phyloP scores from a whole-genome alignment of 2,113 vertebrate genomes.

The Centropristis striata region DNA sequence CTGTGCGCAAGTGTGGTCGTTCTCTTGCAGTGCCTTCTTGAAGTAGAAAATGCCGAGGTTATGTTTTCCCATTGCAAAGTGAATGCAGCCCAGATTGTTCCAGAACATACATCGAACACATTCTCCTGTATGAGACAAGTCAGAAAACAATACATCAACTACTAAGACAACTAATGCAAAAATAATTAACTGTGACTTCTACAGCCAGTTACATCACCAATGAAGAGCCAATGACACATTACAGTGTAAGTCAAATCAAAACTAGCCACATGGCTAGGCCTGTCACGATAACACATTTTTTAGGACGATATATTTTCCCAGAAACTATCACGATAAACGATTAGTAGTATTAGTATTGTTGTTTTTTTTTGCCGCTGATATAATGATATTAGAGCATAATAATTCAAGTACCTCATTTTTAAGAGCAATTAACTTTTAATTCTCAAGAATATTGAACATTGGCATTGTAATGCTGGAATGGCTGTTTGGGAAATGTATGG shows the following conservation, averaged over 20 bases:
- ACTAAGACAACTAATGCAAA: no score
- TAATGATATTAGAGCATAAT: no score
- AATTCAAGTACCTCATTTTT: no score
- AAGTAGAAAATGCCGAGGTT: constrained; percentile 99
- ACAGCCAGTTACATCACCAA: background rate
- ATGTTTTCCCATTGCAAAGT: constrained; percentile 99
- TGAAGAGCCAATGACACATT: background rate
- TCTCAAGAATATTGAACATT: no score
- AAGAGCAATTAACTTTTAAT: no score
- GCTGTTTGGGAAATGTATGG: no score
- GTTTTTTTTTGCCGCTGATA: no score
- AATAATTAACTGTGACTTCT: background rate
- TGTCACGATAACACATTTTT: no score
- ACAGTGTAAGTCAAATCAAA: background rate
- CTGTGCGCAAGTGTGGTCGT: constrained; percentile 94
- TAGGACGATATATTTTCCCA: no score
- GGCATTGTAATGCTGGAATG: no score
- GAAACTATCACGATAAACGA: no score
- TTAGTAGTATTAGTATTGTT: no score
- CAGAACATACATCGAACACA: constrained; percentile 99
- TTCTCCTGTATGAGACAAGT: constrained; percentile 88
- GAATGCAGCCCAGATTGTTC: constrained; percentile 99
- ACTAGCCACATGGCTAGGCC: background rate
- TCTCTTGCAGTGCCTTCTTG: constrained; percentile 98
- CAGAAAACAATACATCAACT: background rate